phyloP scores from a whole-genome alignment of 2,113 vertebrate species.

The Neolamprologus modestus region DNA sequence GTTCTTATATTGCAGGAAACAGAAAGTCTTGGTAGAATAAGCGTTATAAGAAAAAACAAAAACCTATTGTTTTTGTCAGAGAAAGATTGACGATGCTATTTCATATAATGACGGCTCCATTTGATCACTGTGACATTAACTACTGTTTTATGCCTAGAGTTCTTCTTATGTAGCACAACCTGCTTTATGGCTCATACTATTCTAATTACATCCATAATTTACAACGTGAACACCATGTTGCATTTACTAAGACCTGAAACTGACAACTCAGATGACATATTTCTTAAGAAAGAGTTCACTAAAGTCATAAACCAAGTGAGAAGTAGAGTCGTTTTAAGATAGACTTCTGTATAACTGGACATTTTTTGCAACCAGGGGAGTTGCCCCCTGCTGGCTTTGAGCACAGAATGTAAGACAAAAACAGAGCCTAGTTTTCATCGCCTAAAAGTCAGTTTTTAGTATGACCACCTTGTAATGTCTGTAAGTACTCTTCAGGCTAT shows the following conservation, averaged over 20 bases:
- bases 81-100: background rate
- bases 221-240: background rate
- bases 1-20: background rate
- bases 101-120: background rate
- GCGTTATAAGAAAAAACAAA: background rate
- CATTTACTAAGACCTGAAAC: background rate
- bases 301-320: background rate
- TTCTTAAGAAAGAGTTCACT: background rate
- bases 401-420: background rate
- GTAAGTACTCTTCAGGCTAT: background rate
- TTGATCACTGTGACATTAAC: background rate
- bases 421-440: background rate
- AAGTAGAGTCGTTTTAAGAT: background rate
- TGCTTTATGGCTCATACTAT: background rate
- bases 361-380: background rate
- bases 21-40: background rate
- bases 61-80: background rate
- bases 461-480: background rate
- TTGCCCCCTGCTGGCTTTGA: background rate
- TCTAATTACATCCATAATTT: background rate
- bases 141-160: background rate
- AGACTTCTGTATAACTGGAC: background rate
- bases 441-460: background rate
- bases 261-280: background rate
- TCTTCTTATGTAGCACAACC: background rate